These are phyloP conservation scores for Troilus luridus DNA, from an alignment of 2,888 invertebrate genomes.

Conservation along the genomic window DNA sequence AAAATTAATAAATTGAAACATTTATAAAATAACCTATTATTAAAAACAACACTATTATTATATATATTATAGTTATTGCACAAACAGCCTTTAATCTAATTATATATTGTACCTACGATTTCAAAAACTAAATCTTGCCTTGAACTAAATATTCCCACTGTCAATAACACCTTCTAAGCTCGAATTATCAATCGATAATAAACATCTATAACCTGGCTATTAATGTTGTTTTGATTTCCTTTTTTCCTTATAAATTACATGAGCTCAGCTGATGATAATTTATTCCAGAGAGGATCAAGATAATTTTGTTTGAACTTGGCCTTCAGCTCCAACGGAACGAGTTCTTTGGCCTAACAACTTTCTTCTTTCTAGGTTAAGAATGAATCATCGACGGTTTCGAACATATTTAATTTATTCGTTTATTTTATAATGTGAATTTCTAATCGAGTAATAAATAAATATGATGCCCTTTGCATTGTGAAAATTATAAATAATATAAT, in stretches of 20 bases:
- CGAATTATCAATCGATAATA: neutral
- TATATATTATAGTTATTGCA: too few relatives aligned
- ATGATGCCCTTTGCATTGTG: too few relatives aligned
- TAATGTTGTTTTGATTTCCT: neutral
- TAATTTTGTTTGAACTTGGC: conserved; percentile 3
- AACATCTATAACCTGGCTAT: neutral
- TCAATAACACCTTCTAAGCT: neutral
- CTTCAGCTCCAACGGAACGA: neutral
- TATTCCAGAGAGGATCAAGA: neutral
- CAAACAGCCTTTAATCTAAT: too few relatives aligned
- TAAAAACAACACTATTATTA: too few relatives aligned
- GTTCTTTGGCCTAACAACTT: neutral
- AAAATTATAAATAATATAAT: too few relatives aligned
- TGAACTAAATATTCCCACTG: too few relatives aligned
- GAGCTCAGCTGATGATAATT: neutral
- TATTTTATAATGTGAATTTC: neutral
- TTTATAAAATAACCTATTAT: too few relatives aligned
- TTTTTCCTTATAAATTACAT: neutral
- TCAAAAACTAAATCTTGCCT: too few relatives aligned
- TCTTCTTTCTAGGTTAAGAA: neutral
- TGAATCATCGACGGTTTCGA: neutral
- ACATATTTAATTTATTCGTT: neutral
- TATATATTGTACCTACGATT: too few relatives aligned
- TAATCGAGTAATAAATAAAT: too few relatives aligned
- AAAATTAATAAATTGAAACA: too few relatives aligned